phyloP scores from a whole-genome alignment of 1,140 invertebrate genomes.

The Drosophila willistoni region DNA sequence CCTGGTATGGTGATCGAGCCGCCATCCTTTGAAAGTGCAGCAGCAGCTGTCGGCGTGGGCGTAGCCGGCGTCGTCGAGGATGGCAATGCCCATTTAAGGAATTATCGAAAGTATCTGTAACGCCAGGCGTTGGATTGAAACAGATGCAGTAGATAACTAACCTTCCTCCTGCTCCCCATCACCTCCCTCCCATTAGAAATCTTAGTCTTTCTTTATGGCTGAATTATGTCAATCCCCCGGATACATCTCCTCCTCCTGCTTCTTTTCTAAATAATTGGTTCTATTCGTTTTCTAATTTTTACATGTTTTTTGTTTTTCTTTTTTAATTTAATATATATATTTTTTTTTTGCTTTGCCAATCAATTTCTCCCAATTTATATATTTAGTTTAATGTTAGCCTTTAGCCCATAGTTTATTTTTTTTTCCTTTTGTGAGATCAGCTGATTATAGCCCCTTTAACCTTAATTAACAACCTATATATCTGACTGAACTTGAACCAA shows the following conservation, averaged over 20 bases:
- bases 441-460: not conserved
- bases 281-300: slow-evolving; percentile 8
- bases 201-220: not conserved
- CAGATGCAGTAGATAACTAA: slow-evolving; percentile 1
- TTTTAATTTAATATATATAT: slow-evolving; percentile 23
- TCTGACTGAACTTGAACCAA: slow-evolving; percentile 4
- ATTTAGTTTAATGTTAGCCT: slow-evolving; percentile 60
- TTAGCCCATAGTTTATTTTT: slow-evolving; percentile 60
- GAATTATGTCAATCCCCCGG: not conserved
- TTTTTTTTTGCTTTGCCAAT: slow-evolving; percentile 45
- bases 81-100: slow-evolving; percentile 74
- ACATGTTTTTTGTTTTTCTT: slow-evolving; percentile 16
- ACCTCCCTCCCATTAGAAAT: not conserved
- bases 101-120: slow-evolving; percentile 83
- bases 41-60: slow-evolving; percentile 69
- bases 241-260: not conserved
- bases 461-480: not conserved
- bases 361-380: slow-evolving; percentile 23
- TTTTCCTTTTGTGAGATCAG: slow-evolving; percentile 55
- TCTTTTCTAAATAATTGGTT: not conserved
- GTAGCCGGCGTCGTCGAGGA: slow-evolving; percentile 62
- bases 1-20: slow-evolving; percentile 71
- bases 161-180: not conserved
- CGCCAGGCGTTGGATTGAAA: slow-evolving; percentile 24
- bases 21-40: slow-evolving; percentile 80